Base-by-base conservation (phyloP, 1,140 invertebrate species). In the Apis laboriosa region DNA sequence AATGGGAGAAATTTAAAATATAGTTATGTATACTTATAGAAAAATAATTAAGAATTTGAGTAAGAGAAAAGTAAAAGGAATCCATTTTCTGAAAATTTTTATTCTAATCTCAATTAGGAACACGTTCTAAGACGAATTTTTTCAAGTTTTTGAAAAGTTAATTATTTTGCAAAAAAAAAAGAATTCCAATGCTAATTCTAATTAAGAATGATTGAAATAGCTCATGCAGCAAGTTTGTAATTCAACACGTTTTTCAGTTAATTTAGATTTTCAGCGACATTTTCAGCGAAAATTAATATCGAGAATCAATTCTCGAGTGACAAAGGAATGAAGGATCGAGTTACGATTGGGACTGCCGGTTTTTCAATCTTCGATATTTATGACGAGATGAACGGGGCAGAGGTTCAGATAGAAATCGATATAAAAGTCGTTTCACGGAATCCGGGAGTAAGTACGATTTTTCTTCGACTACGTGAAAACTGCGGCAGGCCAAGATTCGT, bases 401-500 rank as follows among this genome's bases (percentile, higher is more conserved):
- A 43, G 34, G 34, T 34, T 55, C 49, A 15, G 77, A 68, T 60
- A 76, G 63, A 24, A 76, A 76, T 81, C 61, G 81, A 86, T 84
- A 80, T 71, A 71, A 79, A 78, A 51, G 68, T 80, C 68, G 49
- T 72, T 63, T 58, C 56, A 34, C 19, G 68, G 80, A 86, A 80
- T 85, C 28, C 24, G 21, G n/a, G 67, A 66, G 80, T 43, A 56
- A 66, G 70, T 84, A 72, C 64, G 81, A 88, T 79, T 85, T 83
- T 79, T 68, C 70, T 51, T 53, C 60, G 53, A 82, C 76, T 72
- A 73, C 49, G 83, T 67, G 86, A 85, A 85, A 85, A 79, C 79
- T 83, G 76, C 34, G 53, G 49, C 58, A 63, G 58, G 64, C 61
- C 82, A 55, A 80, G 72, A 88, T 88, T 89, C 83, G 85, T 85